These are phyloP conservation scores for Stegana nigrithorax DNA, from an alignment of 2,888 invertebrate species.

Conservation along the genomic window DNA sequence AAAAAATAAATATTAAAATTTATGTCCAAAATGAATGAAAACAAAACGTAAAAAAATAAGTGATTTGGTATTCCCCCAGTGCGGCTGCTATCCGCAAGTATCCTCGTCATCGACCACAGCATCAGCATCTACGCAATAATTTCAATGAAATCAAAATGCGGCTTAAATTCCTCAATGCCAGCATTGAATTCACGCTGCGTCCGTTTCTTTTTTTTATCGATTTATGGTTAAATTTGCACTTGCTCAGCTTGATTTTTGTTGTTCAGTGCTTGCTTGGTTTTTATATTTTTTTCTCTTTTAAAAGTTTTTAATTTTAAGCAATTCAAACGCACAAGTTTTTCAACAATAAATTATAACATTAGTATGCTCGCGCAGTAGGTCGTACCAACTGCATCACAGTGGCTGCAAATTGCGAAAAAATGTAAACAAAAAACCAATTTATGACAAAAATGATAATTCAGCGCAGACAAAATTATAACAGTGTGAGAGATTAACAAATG, in stretches of 20 bases:
- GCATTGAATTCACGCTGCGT: not conserved
- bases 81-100: not conserved
- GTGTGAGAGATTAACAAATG: too few species aligned
- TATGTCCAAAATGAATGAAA: slow-evolving; percentile 16
- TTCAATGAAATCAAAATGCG: not conserved
- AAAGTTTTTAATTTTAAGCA: too few species aligned
- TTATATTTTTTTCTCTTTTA: too few species aligned
- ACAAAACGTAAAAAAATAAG: not conserved
- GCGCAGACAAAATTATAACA: too few species aligned
- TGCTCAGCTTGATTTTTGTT: not conserved
- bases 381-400: not conserved
- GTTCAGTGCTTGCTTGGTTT: slow-evolving; percentile 26
- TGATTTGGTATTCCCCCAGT: slow-evolving; percentile 8
- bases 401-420: slow-evolving; percentile 4
- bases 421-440: slow-evolving; percentile 15
- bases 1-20: slow-evolving; percentile 49
- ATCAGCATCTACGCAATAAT: not conserved
- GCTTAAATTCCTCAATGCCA: not conserved
- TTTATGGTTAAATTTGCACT: not conserved
- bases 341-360: not conserved
- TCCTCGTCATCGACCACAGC: not conserved
- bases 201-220: not conserved
- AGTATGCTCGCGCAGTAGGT: too few species aligned
- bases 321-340: not conserved
- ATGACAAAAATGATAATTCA: too few species aligned